Conservation (phyloP, 2,888 invertebrate genomes). For the Himalopsyche tibetana region DNA sequence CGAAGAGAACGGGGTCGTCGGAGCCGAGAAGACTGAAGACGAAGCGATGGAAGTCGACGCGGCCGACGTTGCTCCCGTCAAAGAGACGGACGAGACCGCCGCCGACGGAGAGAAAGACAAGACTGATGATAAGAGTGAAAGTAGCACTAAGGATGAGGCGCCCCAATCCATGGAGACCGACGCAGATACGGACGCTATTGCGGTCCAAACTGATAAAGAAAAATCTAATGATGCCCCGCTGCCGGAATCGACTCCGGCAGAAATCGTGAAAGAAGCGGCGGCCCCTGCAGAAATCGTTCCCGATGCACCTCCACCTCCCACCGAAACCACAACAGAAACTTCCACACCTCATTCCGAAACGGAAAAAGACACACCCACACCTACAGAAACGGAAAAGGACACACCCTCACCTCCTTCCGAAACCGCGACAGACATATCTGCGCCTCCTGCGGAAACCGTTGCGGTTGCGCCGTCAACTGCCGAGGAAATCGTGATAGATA, state of each 20-base stretch:
- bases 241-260: neutral
- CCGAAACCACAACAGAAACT: conserved; percentile 63
- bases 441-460: neutral
- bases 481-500: conserved; percentile 45
- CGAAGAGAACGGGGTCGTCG: conserved; percentile 12
- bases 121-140: conserved; percentile 62
- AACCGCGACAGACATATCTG: conserved; percentile 10
- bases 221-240: conserved; percentile 53
- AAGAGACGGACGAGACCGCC: conserved; percentile 59
- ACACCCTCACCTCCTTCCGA: conserved; percentile 55
- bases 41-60: conserved; percentile 41
- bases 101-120: conserved; percentile 65
- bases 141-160: conserved; percentile 61
- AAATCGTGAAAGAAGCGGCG: neutral
- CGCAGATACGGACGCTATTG: conserved; percentile 50
- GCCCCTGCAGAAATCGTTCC: conserved; percentile 10
- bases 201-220: conserved; percentile 35
- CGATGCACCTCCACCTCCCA: neutral
- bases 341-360: conserved; percentile 65
- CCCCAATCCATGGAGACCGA: conserved; percentile 63
- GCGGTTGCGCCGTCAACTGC: conserved; percentile 27
- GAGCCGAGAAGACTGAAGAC: conserved; percentile 37
- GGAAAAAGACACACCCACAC: conserved; percentile 61
- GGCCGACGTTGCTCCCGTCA: neutral
- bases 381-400: conserved; percentile 63